Percentiles rank a stretch among this genome's conserved stretches.
These are phyloP conservation scores for Stenopsyche tienmushanensis DNA, from an alignment of 1,140 invertebrate species.

Conservation along the genomic window DNA sequence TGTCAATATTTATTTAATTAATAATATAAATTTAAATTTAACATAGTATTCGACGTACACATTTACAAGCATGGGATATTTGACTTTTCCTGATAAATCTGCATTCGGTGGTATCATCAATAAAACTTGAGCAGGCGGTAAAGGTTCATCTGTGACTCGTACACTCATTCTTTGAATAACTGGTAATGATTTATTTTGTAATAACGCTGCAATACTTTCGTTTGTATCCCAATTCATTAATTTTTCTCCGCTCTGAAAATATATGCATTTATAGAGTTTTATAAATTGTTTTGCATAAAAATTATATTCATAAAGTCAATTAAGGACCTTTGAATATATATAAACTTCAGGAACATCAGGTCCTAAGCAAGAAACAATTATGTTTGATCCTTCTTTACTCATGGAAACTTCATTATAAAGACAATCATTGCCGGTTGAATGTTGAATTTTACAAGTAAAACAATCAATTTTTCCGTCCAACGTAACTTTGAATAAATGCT, in stretches of 20 bases:
- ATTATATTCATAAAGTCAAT: neutral
- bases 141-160: constrained; percentile 56
- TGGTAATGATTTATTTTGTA: constrained; percentile 60
- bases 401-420: constrained; percentile 71
- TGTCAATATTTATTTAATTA: neutral
- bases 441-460: constrained; percentile 60
- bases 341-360: constrained; percentile 51
- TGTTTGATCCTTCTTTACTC: constrained; percentile 65
- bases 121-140: constrained; percentile 65
- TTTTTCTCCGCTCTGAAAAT: constrained; percentile 45
- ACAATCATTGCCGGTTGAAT: constrained; percentile 58
- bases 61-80: constrained; percentile 84
- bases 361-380: constrained; percentile 74
- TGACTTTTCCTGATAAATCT: constrained; percentile 61
- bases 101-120: constrained; percentile 73
- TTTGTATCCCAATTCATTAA: constrained; percentile 64
- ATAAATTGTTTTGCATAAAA: neutral
- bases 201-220: constrained; percentile 52
- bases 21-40: neutral
- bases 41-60: constrained; percentile 58
- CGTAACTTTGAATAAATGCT: constrained; percentile 62
- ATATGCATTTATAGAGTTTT: constrained; percentile 3
- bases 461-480: constrained; percentile 51
- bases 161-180: constrained; percentile 60
- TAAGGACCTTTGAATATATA: constrained; percentile 48